Evolutionary conservation across 2,888 invertebrate species (phyloP), one percentile per base, ranked within the genome.

Genomic region (Zygothrica quintamaculata): DNA sequence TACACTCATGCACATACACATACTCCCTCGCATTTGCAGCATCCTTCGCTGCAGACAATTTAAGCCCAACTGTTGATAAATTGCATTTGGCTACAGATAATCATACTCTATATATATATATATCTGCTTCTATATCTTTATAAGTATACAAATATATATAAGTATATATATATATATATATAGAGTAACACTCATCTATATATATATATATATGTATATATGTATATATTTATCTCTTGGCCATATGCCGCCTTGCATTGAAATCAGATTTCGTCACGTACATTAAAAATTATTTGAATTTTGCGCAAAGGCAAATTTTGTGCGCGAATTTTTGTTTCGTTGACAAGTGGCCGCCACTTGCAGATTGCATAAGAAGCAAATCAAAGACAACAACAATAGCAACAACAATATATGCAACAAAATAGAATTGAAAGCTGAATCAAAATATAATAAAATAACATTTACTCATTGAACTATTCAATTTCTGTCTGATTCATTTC

Each of bases 241-340:
- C 70, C 74, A 44, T 15, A 37, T 46, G 37, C 39, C 52, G 44
- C 48, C 44, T 61, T 57, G 62, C 85, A 85, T 72, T 85, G 68
- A 80, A 85, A 86, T 82, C 80, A 60, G 80, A 82, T 85, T 80
- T 80, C 79, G 75, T 84, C 79, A 86, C 86, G 74, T 84, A 84
- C 73, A 82, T 79, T 82, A 79, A 79, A 80, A 85, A 76, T 85
- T 66, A 82, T 67, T 85, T 78, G 64, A 74, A 40, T 33, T 33
- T 16, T 2, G 7, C 29, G 37, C 37, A 8, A 18, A 5, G 50
- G 50, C 40, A 47, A 59, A 71, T 67, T 77, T 65, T 50, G 33
- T 9, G 16, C n/a, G 46, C 43, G 44, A 42, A 53, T 46, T 55
- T 40, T 36, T 48, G 43, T 12, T 55, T 44, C 43, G 57, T 46